phyloP scores from a whole-genome alignment of 1,140 invertebrate genomes.

The Drosophila bifasciata region DNA sequence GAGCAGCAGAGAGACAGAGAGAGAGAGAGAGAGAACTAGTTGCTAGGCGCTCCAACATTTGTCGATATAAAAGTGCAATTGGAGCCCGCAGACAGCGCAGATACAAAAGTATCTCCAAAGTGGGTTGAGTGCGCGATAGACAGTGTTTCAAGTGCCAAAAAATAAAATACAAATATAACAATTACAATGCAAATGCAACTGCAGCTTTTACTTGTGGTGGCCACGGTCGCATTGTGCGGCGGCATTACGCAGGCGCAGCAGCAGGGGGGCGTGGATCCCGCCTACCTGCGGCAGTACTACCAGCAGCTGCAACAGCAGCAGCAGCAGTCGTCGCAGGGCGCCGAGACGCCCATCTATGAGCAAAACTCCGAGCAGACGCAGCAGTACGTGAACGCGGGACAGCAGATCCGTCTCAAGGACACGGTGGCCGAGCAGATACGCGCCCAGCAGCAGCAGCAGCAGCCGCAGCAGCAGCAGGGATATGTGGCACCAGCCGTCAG shows the following conservation, averaged over 20 bases:
- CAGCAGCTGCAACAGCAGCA: constrained; percentile 76
- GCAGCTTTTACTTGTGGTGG: constrained; percentile 69
- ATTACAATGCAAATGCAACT: constrained; percentile 34
- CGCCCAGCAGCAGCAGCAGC: constrained; percentile 71
- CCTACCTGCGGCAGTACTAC: constrained; percentile 81
- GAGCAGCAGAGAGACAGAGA: not conserved
- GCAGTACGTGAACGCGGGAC: constrained; percentile 75
- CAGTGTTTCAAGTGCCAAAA: constrained; percentile 27
- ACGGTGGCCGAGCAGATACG: constrained; percentile 79
- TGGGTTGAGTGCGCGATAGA: constrained; percentile 53
- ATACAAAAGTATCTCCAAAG: constrained; percentile 67
- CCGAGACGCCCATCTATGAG: constrained; percentile 80
- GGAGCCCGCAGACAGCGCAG: constrained; percentile 66
- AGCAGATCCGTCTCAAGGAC: constrained; percentile 79
- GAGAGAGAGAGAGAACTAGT: constrained; percentile 14
- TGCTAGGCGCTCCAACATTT: constrained; percentile 16
- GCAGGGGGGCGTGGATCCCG: constrained; percentile 76
- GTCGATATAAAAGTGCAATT: constrained; percentile 81
- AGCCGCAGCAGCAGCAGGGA: constrained; percentile 62
- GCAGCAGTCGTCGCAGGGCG: constrained; percentile 56
- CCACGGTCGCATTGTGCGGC: constrained; percentile 65
- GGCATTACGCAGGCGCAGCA: constrained; percentile 55
- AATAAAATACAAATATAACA: constrained; percentile 15
- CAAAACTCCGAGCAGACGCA: constrained; percentile 81
- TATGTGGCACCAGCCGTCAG: constrained; percentile 78